These are phyloP conservation scores for Drosophila sordidula DNA, from an alignment of 2,888 invertebrate species.

Conservation along the genomic window DNA sequence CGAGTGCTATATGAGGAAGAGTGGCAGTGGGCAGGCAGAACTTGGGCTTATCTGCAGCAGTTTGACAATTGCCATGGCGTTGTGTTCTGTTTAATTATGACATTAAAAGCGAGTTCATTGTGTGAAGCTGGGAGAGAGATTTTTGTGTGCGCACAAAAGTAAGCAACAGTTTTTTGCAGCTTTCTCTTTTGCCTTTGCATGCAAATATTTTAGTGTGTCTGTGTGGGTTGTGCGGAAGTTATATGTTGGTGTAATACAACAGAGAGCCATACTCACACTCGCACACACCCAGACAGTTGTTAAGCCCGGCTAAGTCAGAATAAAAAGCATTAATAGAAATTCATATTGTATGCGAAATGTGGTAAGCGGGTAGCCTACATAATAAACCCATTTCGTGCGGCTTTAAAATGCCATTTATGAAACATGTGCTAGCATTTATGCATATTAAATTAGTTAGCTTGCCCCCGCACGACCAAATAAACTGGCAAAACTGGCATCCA, in stretches of 20 bases:
- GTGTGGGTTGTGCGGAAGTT: constrained; percentile 25
- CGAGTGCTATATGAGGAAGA: background rate
- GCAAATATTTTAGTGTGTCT: constrained; percentile 15
- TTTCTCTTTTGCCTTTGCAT: constrained; percentile 12
- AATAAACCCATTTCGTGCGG: constrained; percentile 76
- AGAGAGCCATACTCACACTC: constrained; percentile 1
- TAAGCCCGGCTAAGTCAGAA: constrained; percentile 33
- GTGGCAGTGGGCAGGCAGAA: background rate
- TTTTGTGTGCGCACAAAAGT: constrained; percentile 31
- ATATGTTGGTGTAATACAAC: constrained; percentile 20
- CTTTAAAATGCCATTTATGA: constrained; percentile 81
- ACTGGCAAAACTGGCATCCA: constrained; percentile 62
- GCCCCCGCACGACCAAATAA: constrained; percentile 59
- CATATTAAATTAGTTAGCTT: constrained; percentile 78
- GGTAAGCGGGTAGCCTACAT: constrained; percentile 48
- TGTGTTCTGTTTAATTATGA: constrained; percentile 61
- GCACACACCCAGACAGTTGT: constrained; percentile 1
- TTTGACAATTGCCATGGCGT: constrained; percentile 52
- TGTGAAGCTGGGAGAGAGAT: constrained; percentile 17
- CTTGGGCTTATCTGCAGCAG: constrained; percentile 60
- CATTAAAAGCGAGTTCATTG: constrained; percentile 61
- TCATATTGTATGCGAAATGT: constrained; percentile 64
- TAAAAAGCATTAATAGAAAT: constrained; percentile 61
- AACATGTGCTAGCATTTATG: constrained; percentile 80
- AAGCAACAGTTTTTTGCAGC: constrained; percentile 59